Conservation (phyloP, 2,113 vertebrate genomes). For the Aphelocoma coerulescens region DNA sequence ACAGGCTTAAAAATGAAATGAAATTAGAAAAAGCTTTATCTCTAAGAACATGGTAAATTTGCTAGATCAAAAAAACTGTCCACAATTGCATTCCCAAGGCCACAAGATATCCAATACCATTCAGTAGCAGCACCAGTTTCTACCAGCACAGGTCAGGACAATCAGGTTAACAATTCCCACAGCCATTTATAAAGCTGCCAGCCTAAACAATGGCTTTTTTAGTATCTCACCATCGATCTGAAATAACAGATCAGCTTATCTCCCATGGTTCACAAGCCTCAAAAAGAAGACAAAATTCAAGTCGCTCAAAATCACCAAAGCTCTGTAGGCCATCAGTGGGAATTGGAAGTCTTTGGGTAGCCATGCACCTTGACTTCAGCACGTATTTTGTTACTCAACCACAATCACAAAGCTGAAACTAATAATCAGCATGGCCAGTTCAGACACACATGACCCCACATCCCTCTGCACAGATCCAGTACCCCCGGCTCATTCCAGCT, state of each 20-base stretch:
- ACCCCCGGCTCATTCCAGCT: background rate
- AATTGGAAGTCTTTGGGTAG: background rate
- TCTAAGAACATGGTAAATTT: background rate
- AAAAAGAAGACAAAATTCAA: background rate
- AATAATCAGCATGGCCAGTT: background rate
- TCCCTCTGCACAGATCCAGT: background rate
- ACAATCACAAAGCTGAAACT: background rate
- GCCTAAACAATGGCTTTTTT: background rate
- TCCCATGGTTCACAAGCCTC: background rate
- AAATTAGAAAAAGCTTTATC: background rate
- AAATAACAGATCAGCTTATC: background rate
- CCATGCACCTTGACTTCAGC: background rate
- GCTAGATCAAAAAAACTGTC: background rate
- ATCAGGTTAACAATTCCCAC: background rate
- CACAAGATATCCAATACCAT: background rate
- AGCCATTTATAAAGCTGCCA: background rate
- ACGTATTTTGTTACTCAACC: background rate
- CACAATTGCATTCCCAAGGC: background rate
- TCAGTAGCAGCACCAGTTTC: background rate
- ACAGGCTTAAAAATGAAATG: background rate
- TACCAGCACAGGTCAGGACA: background rate
- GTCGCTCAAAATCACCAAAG: background rate
- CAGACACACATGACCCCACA: background rate
- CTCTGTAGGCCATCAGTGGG: background rate
- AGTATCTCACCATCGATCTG: background rate